These are phyloP conservation scores for Phrynocephalus forsythii DNA, from an alignment of 2,797 vertebrate species.

Conservation along the genomic window DNA sequence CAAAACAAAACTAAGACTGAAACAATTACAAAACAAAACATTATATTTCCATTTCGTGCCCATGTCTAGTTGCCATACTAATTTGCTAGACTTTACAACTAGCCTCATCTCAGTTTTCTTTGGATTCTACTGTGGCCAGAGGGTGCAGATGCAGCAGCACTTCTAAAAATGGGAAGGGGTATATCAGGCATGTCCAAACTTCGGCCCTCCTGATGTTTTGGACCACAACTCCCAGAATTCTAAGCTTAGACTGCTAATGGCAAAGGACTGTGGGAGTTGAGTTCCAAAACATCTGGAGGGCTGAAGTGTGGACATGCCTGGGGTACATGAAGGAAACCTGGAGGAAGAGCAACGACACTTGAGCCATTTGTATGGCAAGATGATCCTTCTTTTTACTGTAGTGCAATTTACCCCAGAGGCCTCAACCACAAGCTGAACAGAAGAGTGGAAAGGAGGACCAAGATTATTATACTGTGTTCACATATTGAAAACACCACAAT, in stretches of 20 bases:
- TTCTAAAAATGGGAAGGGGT: no score
- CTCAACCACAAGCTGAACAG: not conserved
- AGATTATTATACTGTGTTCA: not conserved
- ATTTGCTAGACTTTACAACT: not conserved
- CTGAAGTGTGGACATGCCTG: no score
- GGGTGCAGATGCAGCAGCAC: not conserved
- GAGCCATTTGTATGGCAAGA: not conserved
- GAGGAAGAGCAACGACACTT: not conserved
- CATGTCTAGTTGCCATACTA: not conserved
- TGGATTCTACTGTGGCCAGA: not conserved
- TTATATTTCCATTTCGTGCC: no score
- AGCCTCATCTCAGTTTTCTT: not conserved
- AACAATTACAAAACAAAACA: no score
- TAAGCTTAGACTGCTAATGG: no score
- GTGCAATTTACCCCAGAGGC: not conserved
- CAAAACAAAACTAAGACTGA: no score
- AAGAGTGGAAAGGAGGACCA: not conserved
- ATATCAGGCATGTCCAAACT: no score
- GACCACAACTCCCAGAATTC: no score
- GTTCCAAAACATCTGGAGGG: no score
- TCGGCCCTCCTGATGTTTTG: no score
- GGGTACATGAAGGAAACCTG: not conserved
- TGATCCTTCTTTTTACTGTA: not conserved
- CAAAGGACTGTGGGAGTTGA: no score
- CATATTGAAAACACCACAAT: not conserved